Evolutionary conservation across 2,797 vertebrate genomes (phyloP).

Genomic region (Karalla daura): DNA sequence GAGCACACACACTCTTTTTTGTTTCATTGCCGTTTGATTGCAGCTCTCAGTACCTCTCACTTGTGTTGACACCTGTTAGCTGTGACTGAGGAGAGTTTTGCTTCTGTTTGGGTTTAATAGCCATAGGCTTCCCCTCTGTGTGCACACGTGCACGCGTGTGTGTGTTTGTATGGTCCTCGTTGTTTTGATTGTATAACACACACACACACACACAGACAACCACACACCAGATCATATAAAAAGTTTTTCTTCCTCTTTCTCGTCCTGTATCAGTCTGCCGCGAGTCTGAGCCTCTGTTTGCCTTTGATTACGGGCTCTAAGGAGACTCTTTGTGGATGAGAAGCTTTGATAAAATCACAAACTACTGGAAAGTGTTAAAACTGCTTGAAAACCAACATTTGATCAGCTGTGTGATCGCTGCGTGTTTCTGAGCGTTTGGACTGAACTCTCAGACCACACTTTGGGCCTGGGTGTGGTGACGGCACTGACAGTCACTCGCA

Average conservation of each 20-base stretch:
- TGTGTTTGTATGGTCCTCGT: slow-evolving; percentile 3
- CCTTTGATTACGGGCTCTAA: slow-evolving; percentile 29
- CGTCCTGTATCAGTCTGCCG: slow-evolving; percentile 19
- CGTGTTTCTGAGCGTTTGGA: neutral
- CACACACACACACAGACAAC: slow-evolving; percentile 4
- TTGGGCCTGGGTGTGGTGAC: slow-evolving; percentile 18
- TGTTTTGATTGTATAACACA: slow-evolving; percentile 32
- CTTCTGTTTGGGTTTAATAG: slow-evolving; percentile 21
- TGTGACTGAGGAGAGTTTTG: slow-evolving; percentile 20
- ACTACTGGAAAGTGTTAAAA: neutral
- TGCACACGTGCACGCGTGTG: neutral
- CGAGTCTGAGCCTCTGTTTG: slow-evolving; percentile 36
- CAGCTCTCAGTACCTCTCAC: slow-evolving; percentile 35
- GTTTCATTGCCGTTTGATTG: slow-evolving; percentile 18
- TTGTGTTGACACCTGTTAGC: slow-evolving; percentile 41
- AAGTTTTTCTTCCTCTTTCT: slow-evolving; percentile 32
- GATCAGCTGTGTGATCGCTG: neutral
- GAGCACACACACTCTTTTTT: neutral
- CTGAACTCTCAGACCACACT: neutral
- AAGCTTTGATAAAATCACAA: neutral
- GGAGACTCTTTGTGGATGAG: slow-evolving; percentile 13
- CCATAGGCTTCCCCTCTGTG: slow-evolving; percentile 1
- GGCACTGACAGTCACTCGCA: neutral
- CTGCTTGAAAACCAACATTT: neutral
- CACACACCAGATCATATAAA: slow-evolving; percentile 9